These are phyloP conservation scores for Ditylenchus dipsaci DNA, from an alignment of 1,140 invertebrate species.

Conservation along the genomic window DNA sequence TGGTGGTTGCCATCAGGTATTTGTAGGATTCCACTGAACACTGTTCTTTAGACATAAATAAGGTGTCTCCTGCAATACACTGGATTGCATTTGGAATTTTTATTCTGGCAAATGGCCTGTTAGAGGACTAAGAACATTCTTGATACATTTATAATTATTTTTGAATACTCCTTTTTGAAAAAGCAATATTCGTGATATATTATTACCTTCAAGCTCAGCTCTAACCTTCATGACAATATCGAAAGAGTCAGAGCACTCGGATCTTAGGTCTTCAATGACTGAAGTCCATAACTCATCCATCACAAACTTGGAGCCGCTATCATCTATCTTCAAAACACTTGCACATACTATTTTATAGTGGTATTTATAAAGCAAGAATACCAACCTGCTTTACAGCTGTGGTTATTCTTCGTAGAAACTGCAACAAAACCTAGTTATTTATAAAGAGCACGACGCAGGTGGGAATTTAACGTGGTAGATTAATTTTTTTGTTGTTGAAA, in stretches of 20 bases:
- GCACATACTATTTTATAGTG: not conserved
- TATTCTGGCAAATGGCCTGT: too few species aligned
- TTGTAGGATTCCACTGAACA: constrained; percentile 27
- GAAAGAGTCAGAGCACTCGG: constrained; percentile 35
- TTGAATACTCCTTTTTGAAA: not conserved
- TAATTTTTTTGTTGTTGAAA: too few species aligned
- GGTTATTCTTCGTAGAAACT: constrained; percentile 33
- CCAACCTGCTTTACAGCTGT: constrained; percentile 21
- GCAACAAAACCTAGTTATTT: not conserved
- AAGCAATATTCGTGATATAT: too few species aligned
- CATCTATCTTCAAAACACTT: constrained; percentile 16
- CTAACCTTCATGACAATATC: constrained; percentile 23
- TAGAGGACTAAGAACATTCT: too few species aligned
- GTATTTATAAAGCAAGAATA: too few species aligned
- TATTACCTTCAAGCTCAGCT: constrained; percentile 15
- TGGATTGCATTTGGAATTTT: too few species aligned
- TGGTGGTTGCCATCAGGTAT: constrained; percentile 24
- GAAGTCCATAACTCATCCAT: constrained; percentile 33
- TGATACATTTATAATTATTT: not conserved
- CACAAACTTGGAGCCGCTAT: constrained; percentile 15
- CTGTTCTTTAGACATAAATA: not conserved
- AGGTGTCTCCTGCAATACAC: not conserved
- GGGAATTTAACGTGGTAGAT: too few species aligned
- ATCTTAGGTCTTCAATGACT: constrained; percentile 32
- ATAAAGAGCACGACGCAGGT: too few species aligned